Evolutionary conservation across 1,140 invertebrate species (phyloP), one percentile per base, ranked within the genome.

Genomic region (Atta colombica): DNA sequence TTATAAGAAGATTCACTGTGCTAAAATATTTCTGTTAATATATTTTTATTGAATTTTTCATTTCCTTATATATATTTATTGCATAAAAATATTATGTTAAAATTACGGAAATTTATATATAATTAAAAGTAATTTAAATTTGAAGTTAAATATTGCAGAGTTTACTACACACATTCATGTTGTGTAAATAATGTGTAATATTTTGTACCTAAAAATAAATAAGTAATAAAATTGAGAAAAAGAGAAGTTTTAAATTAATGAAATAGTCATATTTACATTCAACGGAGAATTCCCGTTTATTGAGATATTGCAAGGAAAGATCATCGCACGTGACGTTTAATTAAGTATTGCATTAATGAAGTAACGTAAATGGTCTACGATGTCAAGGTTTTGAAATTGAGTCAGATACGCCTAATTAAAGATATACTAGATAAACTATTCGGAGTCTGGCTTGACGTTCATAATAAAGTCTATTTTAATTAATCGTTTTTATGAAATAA

Each of bases 331-430:
- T 60, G 51, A 58, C 25, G n/a, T 53, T 89, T 77, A 81, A 86
- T 25, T 25, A 25, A 25, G 25, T 25, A 45, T 88, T 89, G 72
- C 71, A 86, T 89, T 88, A 86, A 86, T 88, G 49, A 89, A 86
- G 78, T 35, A 60, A 69, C 61, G 61, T 55, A 60, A 77, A 58
- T 60, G 16, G 12, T 74, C 39, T 71, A 55, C 55, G 77, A 80
- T 74, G 88, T 86, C 85, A 89, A 89, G 89, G 74, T 80, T 85
- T 51, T 68, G 21, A 49, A 58, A 77, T 84, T 77, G 68, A 77
- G 45, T 71, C 49, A 58, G 74, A 74, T 68, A 72, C 14, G 60
- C 4, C 77, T 60, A 81, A 69, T 71, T 58, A 81, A 69, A 81
- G 77, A 71, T 45, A 25, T 10, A 16, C 51, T 28, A 81, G 21